Evolutionary conservation across 2,113 vertebrate species (phyloP).

Genomic region (Illadopsis cleaveri): DNA sequence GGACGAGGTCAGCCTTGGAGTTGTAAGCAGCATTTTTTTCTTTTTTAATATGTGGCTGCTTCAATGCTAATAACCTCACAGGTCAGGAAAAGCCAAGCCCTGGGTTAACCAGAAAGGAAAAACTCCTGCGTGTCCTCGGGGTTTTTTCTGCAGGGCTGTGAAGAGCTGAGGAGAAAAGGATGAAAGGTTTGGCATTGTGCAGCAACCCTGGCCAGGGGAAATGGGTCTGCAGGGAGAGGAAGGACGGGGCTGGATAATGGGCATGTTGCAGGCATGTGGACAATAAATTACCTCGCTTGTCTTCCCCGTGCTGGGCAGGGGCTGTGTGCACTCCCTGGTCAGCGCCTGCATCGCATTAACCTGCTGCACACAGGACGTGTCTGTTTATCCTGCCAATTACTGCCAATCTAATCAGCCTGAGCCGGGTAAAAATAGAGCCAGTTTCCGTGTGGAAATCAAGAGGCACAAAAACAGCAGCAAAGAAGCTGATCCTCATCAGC

Average conservation of each 20-base stretch:
- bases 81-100: conserved; percentile 44
- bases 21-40: not conserved
- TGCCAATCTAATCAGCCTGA: conserved; percentile 60
- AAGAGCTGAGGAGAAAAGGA: not conserved
- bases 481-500: conserved; percentile 56
- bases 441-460: conserved; percentile 51
- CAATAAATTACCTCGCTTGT: not conserved
- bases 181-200: not conserved
- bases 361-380: conserved; percentile 25
- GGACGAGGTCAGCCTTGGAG: not conserved
- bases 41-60: not conserved
- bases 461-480: conserved; percentile 39
- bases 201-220: not conserved
- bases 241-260: not conserved
- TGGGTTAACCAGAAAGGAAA: conserved; percentile 48
- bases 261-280: not conserved
- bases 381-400: conserved; percentile 67
- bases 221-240: not conserved
- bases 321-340: conserved; percentile 21
- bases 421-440: conserved; percentile 65
- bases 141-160: not conserved
- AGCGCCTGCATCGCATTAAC: conserved; percentile 41
- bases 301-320: not conserved
- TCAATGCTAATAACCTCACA: not conserved
- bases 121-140: not conserved